Evolutionary conservation across 2,113 vertebrate species (phyloP).

Genomic region (Hydrolagus affinis): DNA sequence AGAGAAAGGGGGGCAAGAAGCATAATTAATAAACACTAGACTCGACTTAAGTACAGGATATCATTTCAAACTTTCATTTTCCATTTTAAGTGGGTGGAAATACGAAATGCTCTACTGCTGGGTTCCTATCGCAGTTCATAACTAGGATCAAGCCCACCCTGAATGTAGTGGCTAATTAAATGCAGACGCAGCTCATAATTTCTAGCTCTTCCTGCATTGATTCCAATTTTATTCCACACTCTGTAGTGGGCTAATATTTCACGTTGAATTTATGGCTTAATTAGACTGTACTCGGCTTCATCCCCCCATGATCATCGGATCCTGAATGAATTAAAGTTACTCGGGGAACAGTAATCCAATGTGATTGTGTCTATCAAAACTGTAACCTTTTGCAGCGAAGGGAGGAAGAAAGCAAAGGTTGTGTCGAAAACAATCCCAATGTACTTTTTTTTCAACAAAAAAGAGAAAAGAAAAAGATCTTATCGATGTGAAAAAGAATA

Average conservation of each 20-base stretch:
- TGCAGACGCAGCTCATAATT: not conserved
- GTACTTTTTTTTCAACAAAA: too few species aligned
- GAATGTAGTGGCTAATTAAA: not conserved
- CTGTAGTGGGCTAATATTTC: too few species aligned
- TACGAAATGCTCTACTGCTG: not conserved
- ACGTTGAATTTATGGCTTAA: not conserved
- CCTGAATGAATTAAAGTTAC: not conserved
- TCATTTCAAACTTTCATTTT: not conserved
- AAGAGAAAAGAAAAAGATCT: too few species aligned
- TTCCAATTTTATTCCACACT: not conserved
- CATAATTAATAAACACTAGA: not conserved
- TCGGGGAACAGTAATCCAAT: not conserved
- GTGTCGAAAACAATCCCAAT: too few species aligned
- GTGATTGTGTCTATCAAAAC: not conserved
- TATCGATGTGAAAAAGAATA: too few species aligned
- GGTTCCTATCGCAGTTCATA: not conserved
- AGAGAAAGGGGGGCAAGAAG: too few species aligned
- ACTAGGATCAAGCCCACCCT: not conserved
- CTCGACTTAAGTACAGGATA: not conserved
- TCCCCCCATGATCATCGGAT: not conserved
- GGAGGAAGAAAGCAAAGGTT: too few species aligned
- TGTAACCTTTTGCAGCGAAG: not conserved
- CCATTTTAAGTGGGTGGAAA: conserved; percentile 7
- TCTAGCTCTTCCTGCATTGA: not conserved
- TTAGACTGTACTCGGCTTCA: not conserved